Base-by-base conservation (phyloP, 2,113 vertebrate genomes). In the Tyto alba region DNA sequence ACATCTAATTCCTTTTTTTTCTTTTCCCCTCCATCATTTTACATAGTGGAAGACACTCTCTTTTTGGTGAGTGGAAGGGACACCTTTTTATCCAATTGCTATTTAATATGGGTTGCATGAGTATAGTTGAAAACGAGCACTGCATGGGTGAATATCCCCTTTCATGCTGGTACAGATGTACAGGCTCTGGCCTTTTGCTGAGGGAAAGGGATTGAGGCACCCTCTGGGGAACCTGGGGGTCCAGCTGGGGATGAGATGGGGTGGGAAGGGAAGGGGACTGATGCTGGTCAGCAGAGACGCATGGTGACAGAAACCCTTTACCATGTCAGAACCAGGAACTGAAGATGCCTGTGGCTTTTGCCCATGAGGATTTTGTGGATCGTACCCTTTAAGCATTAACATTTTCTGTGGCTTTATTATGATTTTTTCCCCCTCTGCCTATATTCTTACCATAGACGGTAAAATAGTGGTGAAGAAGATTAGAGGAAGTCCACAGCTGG, bases 201-300 rank as follows among this genome's bases (percentile, higher is more conserved):
- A 63, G 10, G 40, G 9, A 52, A 55, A 47, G 48, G 26, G 18
- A 8, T n/a, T 71, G 40, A 74, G 34, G 18, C 26, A 73, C 17
- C 8, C 38, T 73, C 10, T 0, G 0, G 4, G 22, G 29, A 92
- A 17, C 10, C 4, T 2, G 10, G 16, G 11, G 10, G 2, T 66
- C 13, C 43, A 13, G 2, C 36, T 78, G 53, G 19, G 20, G 38
- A 30, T 36, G 41, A 40, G 2, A 23, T 45, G 29, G 43, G 10
- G 38, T 45, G 29, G 43, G 10, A 41, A 25, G 20, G 52, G 47
- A 14, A 9, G 18, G 26, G 36, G 16, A 34, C 47, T 72, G 59
- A 56, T 1, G 1, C 7, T 2, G 1, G 11, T 47, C 82, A 72
- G 29, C 53, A 64, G 55, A 56, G 14, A n/a, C 1, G 1, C 4